Base-by-base conservation (phyloP, 2,113 vertebrate genomes). In the Paratilapia polleni region DNA sequence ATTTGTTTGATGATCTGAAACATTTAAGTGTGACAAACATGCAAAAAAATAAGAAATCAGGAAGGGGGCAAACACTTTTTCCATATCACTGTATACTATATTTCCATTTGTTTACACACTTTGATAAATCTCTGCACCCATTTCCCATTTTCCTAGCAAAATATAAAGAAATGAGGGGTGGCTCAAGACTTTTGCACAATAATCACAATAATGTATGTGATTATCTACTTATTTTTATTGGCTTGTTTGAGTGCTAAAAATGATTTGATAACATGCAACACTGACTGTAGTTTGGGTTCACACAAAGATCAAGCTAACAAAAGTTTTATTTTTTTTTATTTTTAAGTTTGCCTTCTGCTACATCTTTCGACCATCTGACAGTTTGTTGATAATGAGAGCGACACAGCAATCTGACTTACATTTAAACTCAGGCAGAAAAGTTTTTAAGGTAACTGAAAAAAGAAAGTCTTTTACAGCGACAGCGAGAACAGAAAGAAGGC, bases 311-410 rank as follows among this genome's bases (percentile, higher is more conserved):
- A 43, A 52, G 61, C 19, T 4, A 56, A 34, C 22, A 22, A 77
- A 52, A 17, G 28, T 38, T 81, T 9, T 9, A 8, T 13, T 12
- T 20, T 19, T 8, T 10, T 87, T 81, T 88, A 88, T 87, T 91
- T 86, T 49, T 13, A 43, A 22, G 38, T 26, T 52, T n/a, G 3
- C 19, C 66, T 70, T 73, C 73, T 57, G 24, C 62, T 20, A 5
- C 61, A 70, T 80, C 64, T 34, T 60, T 24, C 64, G 66, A 74
- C 63, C 28, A 7, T 78, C 17, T 83, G 64, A 74, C 70, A 77
- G 54, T 19, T 26, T 10, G 19, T 20, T 8, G 2, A 59, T 54
- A 41, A 80, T 64, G 20, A 84, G 34, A 36, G 47, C 1, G 0
- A 73, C 19, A 58, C 1, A 59, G 41, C 15, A 36, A 22, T 57